phyloP scores from a whole-genome alignment of 1,140 invertebrate genomes.

The Myzus persicae region DNA sequence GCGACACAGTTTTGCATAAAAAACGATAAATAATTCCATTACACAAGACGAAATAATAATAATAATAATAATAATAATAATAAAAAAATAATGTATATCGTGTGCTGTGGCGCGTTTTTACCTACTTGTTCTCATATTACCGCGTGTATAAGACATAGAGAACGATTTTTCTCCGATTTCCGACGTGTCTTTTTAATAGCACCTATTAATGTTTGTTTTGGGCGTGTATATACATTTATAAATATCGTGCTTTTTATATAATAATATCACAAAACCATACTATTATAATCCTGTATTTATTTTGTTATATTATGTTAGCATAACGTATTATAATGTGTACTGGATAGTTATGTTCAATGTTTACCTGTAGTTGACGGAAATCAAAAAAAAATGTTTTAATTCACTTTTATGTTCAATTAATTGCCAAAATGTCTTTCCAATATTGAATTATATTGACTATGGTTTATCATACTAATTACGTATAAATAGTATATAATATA shows the following conservation, averaged over 20 bases:
- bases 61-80: slow-evolving; percentile 23
- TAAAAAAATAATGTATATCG: not conserved
- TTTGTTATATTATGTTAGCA: not conserved
- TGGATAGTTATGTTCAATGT: too few relatives aligned
- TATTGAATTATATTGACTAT: too few relatives aligned
- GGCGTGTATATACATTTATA: not conserved
- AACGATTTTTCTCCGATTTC: not conserved
- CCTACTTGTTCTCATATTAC: slow-evolving; percentile 4
- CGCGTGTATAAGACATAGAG: not conserved
- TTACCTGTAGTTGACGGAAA: too few relatives aligned
- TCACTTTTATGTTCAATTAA: too few relatives aligned
- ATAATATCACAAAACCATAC: not conserved
- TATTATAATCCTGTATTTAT: not conserved
- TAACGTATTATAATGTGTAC: not conserved
- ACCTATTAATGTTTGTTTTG: not conserved
- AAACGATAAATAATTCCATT: slow-evolving; percentile 14
- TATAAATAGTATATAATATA: too few relatives aligned
- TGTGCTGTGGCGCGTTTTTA: not conserved
- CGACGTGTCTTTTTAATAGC: not conserved
- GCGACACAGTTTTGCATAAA: slow-evolving; percentile 30
- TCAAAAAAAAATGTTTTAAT: too few relatives aligned
- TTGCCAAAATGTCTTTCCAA: too few relatives aligned
- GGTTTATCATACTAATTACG: too few relatives aligned
- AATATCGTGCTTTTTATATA: not conserved
- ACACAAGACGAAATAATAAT: slow-evolving; percentile 30